A percentile compares a stretch with the other conserved stretches of the same genome.
Evolutionary conservation across 2,113 vertebrate species (phyloP).

Genomic region (Eptesicus fuscus): DNA sequence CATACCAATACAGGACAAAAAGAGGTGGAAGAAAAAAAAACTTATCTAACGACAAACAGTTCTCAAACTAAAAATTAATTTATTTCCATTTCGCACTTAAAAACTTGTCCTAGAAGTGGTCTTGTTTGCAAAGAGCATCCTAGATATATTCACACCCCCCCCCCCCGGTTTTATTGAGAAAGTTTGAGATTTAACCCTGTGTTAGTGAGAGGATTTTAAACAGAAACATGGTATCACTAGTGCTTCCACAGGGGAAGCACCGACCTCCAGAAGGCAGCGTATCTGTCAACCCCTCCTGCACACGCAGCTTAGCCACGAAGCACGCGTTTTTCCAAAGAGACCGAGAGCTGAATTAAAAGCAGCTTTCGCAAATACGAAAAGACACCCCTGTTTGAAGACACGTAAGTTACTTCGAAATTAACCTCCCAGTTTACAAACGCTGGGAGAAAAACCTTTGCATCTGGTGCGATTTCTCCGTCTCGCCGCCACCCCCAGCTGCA

Average conservation of each 20-base stretch:
- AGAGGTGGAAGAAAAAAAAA: background rate
- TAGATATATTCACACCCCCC: background rate
- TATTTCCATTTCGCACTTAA: background rate
- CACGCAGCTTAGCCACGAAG: background rate
- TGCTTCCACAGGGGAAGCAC: background rate
- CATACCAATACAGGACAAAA: background rate
- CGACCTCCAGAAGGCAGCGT: background rate
- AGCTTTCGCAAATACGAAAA: background rate
- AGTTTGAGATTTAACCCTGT: background rate
- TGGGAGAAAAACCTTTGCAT: background rate
- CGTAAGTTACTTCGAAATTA: background rate
- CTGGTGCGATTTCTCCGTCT: background rate
- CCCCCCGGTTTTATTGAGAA: background rate
- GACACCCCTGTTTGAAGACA: background rate
- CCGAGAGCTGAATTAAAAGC: background rate
- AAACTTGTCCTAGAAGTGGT: background rate
- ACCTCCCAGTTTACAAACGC: background rate
- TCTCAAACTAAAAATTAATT: background rate
- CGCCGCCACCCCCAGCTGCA: constrained; percentile 2
- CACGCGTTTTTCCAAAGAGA: background rate
- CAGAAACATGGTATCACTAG: background rate
- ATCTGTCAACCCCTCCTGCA: constrained; percentile 4
- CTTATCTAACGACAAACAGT: background rate
- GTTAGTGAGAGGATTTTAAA: background rate
- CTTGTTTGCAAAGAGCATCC: background rate